Evolutionary conservation across 1,140 invertebrate species (phyloP).

Genomic region (Panagrolaimus sp.): DNA sequence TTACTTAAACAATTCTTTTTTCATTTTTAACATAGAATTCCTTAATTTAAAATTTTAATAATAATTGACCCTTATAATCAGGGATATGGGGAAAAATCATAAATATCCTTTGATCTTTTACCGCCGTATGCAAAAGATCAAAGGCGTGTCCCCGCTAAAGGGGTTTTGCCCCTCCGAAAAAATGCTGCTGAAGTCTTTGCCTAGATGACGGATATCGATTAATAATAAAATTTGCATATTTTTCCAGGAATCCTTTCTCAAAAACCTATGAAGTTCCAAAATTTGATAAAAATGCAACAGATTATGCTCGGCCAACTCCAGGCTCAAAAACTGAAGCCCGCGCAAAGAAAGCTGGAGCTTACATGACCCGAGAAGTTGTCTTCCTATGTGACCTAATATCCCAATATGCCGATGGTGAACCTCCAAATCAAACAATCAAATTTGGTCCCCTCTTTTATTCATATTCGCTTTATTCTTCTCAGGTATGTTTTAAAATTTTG

Average conservation of each 20-base stretch:
- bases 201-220: too few relatives aligned
- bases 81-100: too few relatives aligned
- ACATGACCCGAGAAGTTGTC: conserved; percentile 32
- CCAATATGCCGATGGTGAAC: conserved; percentile 18
- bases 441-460: conserved; percentile 31
- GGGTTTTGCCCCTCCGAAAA: too few relatives aligned
- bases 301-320: conserved; percentile 27
- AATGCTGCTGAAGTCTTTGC: too few relatives aligned
- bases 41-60: too few relatives aligned
- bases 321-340: conserved; percentile 33
- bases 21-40: too few relatives aligned
- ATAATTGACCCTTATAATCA: too few relatives aligned
- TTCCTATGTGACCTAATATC: conserved; percentile 39
- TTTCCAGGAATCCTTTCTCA: conserved; percentile 24
- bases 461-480: conserved; percentile 26
- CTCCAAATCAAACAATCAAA: conserved; percentile 25
- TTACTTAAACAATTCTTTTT: too few relatives aligned
- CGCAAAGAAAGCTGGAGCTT: conserved; percentile 20
- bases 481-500: conserved; percentile 15
- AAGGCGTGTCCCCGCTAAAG: too few relatives aligned
- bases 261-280: conserved; percentile 22
- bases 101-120: too few relatives aligned
- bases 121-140: background rate
- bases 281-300: conserved; percentile 29
- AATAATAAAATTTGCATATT: too few relatives aligned